Base-by-base conservation (phyloP, 2,888 invertebrate species). In the Liopterus haemorrhoidalis region DNA sequence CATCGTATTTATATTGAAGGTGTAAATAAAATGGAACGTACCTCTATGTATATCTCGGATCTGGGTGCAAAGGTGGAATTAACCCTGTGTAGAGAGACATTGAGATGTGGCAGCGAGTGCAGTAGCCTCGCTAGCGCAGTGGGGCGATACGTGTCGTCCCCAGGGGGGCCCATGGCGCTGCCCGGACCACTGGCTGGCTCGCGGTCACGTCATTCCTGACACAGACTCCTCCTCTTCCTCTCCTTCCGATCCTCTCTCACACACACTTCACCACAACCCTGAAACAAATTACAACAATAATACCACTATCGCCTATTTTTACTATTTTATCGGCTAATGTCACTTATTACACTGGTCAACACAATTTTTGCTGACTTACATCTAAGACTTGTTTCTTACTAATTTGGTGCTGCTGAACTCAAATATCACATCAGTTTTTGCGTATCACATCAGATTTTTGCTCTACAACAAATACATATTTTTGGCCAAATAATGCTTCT, bases 21-120 rank as follows among this genome's bases (percentile, higher is more conserved):
- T n/a, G n/a, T n/a, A n/a, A n/a, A n/a, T n/a, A n/a, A n/a, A n/a
- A n/a, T n/a, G n/a, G n/a, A 14, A 58, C 73, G 72, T 68, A 89
- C 90, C 85, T 94, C 93, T 57, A 90, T 76, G 71, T 95, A 95
- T 55, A 88, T 80, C 59, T 87, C 84, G 64, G 89, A 89, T 60
- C 84, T 80, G 35, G 91, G 92, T 62, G 89, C 84, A 71, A 94
- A 94, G 52, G 91, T 90, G 64, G 83, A 86, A 71, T 93, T 92
- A 70, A 92, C 90, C 59, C 80, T 78, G 66, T 89, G 86, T 62
- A 93, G 81, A 59, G 87, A 85, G 63, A 92, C 87, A 70, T 94
- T 92, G 67, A 92, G 78, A 72, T 94, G 94, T 52, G 93, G 94
- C 72, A 94, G 75, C 59, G 81, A 76, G 71, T 93, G 92, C 69